phyloP scores from a whole-genome alignment of 2,888 invertebrate species.

The Nasonia oneida region DNA sequence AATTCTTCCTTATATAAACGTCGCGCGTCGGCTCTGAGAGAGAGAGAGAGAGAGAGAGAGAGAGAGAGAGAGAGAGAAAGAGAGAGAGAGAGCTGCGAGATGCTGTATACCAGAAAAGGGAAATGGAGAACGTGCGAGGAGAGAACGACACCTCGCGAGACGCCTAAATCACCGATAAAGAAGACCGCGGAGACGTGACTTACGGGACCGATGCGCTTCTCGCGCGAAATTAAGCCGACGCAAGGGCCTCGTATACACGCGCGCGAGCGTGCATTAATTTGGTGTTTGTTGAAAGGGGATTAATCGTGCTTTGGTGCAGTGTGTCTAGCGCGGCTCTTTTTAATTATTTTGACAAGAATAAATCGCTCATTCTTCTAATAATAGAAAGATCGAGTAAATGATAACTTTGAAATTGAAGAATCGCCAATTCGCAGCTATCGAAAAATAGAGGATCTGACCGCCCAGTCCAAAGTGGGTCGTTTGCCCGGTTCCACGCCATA shows the following conservation, averaged over 20 bases:
- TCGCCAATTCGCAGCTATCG: not conserved
- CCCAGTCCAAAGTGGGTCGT: not conserved
- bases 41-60: too few relatives aligned
- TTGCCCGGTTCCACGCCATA: not conserved
- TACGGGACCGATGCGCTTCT: not conserved
- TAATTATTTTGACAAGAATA: too few relatives aligned
- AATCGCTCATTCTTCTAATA: not conserved
- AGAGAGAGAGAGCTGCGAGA: not conserved
- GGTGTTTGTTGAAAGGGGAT: not conserved
- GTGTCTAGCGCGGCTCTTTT: too few relatives aligned
- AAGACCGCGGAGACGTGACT: conserved; percentile 39
- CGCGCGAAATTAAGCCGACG: conserved; percentile 36
- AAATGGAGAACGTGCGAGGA: not conserved
- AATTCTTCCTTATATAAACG: conserved; percentile 50
- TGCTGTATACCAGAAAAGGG: not conserved
- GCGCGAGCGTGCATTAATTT: not conserved
- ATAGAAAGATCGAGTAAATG: not conserved
- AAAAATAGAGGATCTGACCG: not conserved
- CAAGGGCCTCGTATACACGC: not conserved
- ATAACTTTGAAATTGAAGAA: not conserved
- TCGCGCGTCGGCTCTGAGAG: not conserved
- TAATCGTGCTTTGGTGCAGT: not conserved
- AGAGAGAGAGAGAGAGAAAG: too few relatives aligned
- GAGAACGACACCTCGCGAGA: conserved; percentile 19
- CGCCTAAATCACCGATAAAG: conserved; percentile 56